Evolutionary conservation across 2,888 invertebrate species (phyloP).

Genomic region (Tipula helvola): DNA sequence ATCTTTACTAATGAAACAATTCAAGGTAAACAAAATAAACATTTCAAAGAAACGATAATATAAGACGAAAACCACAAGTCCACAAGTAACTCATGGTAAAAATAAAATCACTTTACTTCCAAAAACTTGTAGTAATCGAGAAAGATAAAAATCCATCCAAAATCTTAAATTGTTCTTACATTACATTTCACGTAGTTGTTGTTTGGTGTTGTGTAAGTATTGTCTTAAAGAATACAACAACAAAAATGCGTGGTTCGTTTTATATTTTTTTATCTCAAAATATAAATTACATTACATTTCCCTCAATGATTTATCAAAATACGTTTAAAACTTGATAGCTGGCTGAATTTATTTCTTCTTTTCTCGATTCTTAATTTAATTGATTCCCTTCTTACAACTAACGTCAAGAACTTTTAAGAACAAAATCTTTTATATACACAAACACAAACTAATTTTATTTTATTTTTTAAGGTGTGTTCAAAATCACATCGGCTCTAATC

Average conservation of each 20-base stretch:
- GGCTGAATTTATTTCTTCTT: background rate
- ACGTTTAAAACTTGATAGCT: background rate
- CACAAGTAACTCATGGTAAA: background rate
- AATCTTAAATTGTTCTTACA: slow-evolving; percentile 4
- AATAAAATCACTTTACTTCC: background rate
- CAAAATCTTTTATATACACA: background rate
- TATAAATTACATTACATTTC: background rate
- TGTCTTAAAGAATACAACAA: background rate
- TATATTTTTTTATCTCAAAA: background rate
- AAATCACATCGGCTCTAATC: slow-evolving; percentile 4
- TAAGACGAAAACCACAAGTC: background rate
- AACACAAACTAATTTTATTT: background rate
- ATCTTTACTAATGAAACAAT: background rate
- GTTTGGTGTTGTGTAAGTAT: background rate
- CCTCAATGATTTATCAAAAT: slow-evolving; percentile 4
- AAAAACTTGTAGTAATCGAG: background rate
- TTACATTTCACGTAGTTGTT: background rate
- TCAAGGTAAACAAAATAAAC: background rate
- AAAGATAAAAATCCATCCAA: background rate
- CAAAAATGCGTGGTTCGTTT: background rate
- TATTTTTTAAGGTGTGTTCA: background rate
- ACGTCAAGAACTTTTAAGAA: background rate
- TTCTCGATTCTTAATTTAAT: background rate
- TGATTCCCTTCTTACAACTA: background rate
- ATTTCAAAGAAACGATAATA: background rate